Conservation (phyloP, 2,888 invertebrate genomes). For the Creontiades dilutus region DNA sequence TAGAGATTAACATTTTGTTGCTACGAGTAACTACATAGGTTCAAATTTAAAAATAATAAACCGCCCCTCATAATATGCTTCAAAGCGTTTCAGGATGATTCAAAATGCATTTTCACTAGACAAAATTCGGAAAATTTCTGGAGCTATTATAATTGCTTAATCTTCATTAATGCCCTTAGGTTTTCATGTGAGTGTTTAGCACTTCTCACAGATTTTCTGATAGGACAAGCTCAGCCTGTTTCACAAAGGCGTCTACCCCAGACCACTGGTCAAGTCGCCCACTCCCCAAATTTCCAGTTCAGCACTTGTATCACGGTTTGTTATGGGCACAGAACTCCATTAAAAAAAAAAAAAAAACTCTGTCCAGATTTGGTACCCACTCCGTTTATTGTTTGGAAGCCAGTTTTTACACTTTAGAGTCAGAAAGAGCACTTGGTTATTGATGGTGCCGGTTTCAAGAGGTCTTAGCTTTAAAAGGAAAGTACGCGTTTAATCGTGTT, state of each 20-base stretch:
- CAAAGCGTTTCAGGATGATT: too few relatives aligned
- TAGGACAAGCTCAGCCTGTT: background rate
- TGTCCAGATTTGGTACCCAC: background rate
- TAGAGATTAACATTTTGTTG: too few relatives aligned
- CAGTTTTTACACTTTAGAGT: background rate
- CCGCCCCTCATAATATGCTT: too few relatives aligned
- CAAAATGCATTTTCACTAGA: too few relatives aligned
- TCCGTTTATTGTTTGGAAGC: slow-evolving; percentile 27
- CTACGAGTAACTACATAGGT: too few relatives aligned
- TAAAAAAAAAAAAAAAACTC: background rate
- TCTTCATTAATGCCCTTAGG: too few relatives aligned
- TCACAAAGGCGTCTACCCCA: background rate
- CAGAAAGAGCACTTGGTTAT: background rate
- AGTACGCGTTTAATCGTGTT: background rate
- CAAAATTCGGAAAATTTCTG: too few relatives aligned
- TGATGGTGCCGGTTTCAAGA: background rate
- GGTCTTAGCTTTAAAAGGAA: slow-evolving; percentile 10
- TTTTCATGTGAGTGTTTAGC: too few relatives aligned
- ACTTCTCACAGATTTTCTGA: background rate
- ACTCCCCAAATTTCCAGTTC: slow-evolving; percentile 1
- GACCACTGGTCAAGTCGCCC: background rate
- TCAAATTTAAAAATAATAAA: too few relatives aligned
- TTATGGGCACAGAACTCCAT: slow-evolving; percentile 1
- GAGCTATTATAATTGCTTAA: too few relatives aligned
- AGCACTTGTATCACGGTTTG: background rate